Evolutionary conservation across 2,797 vertebrate genomes (phyloP).

Genomic region (Paramormyrops hopkinsi): DNA sequence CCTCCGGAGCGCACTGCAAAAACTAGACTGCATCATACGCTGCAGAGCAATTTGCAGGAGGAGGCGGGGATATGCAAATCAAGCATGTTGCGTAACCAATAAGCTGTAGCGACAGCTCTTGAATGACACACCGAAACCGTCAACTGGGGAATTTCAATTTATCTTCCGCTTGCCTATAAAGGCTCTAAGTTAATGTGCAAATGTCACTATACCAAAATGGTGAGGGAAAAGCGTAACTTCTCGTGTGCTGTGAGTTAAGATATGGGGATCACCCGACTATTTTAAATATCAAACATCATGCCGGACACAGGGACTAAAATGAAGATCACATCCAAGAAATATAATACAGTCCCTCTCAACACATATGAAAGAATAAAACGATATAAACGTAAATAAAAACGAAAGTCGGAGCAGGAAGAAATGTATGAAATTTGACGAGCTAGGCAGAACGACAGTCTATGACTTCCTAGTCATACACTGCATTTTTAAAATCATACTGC

Average conservation of each 20-base stretch:
- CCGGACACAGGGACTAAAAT: neutral
- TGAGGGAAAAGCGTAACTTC: neutral
- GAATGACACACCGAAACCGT: conserved; percentile 40
- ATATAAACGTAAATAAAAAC: neutral
- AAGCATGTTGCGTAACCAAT: conserved; percentile 46
- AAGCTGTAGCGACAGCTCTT: conserved; percentile 24
- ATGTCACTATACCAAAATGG: neutral
- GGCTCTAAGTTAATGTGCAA: neutral
- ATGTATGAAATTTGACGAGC: neutral
- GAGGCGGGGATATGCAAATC: conserved; percentile 49
- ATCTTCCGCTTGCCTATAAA: neutral
- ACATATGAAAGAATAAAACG: neutral
- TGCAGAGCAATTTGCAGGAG: conserved; percentile 36
- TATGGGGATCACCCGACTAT: neutral
- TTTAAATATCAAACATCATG: neutral
- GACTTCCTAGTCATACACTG: neutral
- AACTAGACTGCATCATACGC: conserved; percentile 50
- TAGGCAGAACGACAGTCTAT: neutral
- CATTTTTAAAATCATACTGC: neutral
- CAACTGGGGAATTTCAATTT: conserved; percentile 18
- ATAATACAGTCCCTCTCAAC: neutral
- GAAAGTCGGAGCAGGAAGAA: neutral
- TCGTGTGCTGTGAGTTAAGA: neutral
- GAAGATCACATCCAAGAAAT: neutral
- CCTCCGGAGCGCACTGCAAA: conserved; percentile 43